These are phyloP conservation scores for Ctenopoma kingsleyae DNA, from an alignment of 2,797 vertebrate genomes.

Conservation along the genomic window DNA sequence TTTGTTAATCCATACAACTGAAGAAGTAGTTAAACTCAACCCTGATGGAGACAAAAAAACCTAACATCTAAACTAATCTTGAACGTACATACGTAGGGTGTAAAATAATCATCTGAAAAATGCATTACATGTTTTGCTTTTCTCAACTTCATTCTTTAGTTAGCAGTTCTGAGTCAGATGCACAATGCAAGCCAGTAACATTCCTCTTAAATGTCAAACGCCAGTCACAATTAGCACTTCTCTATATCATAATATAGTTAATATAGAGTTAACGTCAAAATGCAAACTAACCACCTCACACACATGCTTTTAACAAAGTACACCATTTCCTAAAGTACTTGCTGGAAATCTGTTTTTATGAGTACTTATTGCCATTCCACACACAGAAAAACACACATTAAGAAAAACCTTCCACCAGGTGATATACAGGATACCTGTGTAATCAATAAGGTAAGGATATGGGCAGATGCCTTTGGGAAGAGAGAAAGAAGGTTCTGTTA, in stretches of 20 bases:
- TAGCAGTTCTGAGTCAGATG: background rate
- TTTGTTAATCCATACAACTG: no score
- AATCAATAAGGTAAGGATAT: constrained; percentile 87
- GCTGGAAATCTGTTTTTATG: constrained; percentile 10
- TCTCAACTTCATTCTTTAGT: no score
- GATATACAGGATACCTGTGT: constrained; percentile 80
- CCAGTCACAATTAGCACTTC: background rate
- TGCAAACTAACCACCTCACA: constrained; percentile 18
- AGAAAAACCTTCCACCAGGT: constrained; percentile 28
- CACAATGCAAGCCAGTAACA: background rate
- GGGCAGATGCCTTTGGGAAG: constrained; percentile 84
- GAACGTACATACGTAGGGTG: no score
- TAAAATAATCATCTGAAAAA: no score
- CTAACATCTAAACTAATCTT: no score
- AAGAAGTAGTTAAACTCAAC: no score
- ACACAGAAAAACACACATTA: constrained; percentile 24
- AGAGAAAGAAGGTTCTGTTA: constrained; percentile 59
- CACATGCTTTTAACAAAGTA: constrained; percentile 59
- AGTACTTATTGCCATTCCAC: constrained; percentile 23
- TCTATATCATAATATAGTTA: constrained; percentile 14
- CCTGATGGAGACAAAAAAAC: no score
- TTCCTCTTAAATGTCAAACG: background rate
- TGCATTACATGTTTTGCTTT: no score
- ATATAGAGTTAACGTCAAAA: constrained; percentile 36
- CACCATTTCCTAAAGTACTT: constrained; percentile 24